Percentiles rank a stretch among this genome's conserved stretches.
Evolutionary conservation across 1,140 invertebrate species (phyloP).

Genomic region (Pachypeltis micranthus): DNA sequence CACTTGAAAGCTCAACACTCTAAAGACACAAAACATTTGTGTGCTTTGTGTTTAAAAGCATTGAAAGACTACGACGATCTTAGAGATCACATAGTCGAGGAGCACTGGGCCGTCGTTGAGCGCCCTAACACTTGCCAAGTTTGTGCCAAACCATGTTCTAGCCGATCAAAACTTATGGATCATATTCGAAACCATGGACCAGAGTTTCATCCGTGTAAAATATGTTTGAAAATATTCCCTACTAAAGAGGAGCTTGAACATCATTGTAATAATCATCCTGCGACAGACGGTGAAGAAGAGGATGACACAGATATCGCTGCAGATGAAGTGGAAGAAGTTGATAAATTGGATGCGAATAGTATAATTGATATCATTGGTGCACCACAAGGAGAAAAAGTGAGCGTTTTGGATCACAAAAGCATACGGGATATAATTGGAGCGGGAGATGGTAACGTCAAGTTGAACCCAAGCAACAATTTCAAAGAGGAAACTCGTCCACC

Average conservation of each 20-base stretch:
- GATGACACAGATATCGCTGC: constrained; percentile 19
- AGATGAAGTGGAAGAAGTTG: constrained; percentile 20
- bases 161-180: constrained; percentile 47
- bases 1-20: constrained; percentile 39
- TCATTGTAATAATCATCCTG: constrained; percentile 25
- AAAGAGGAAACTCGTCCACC: background rate
- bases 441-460: background rate
- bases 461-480: background rate
- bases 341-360: constrained; percentile 14
- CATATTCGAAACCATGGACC: constrained; percentile 47
- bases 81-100: constrained; percentile 42
- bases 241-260: constrained; percentile 37
- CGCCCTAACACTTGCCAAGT: constrained; percentile 45
- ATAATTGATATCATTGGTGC: constrained; percentile 20
- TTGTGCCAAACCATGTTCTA: constrained; percentile 47
- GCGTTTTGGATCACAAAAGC: constrained; percentile 12
- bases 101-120: constrained; percentile 38
- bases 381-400: constrained; percentile 6
- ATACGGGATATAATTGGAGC: constrained; percentile 20
- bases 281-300: constrained; percentile 22
- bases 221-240: constrained; percentile 45
- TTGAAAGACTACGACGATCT: constrained; percentile 44
- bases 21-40: constrained; percentile 38
- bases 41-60: constrained; percentile 45
- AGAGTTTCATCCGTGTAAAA: constrained; percentile 45